A percentile compares a stretch with the other conserved stretches of the same genome.
phyloP scores from a whole-genome alignment of 2,113 vertebrate species.

The Notarius quadriscutis region DNA sequence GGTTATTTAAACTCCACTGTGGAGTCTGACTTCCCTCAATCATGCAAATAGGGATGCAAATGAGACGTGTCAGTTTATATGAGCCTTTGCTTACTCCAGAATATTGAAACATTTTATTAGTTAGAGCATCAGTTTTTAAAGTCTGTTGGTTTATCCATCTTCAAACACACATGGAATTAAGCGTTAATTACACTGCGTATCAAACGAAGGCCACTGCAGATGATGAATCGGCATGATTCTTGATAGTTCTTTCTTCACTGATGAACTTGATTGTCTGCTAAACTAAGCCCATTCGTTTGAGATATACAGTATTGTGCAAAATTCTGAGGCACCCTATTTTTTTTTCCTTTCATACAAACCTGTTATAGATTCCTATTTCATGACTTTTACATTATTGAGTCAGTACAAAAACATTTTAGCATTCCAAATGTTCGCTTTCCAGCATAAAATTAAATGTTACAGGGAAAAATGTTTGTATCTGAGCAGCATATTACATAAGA shows the following conservation, averaged over 20 bases:
- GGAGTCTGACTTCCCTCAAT: neutral
- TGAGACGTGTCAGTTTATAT: neutral
- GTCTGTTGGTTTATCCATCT: neutral
- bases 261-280: neutral
- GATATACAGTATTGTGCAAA: too few species aligned
- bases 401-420: too few species aligned
- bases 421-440: too few species aligned
- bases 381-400: too few species aligned
- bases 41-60: neutral
- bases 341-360: too few species aligned
- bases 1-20: neutral
- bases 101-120: neutral
- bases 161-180: neutral
- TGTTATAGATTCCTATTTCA: too few species aligned
- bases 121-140: neutral
- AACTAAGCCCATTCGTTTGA: neutral
- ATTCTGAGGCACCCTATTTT: too few species aligned
- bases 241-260: neutral
- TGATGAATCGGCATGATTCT: neutral
- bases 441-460: too few species aligned
- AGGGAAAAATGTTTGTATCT: too few species aligned
- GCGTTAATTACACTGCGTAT: neutral
- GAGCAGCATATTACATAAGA: too few species aligned
- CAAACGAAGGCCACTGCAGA: neutral
- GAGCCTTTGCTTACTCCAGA: neutral